Conservation (phyloP, 2,888 invertebrate species). For the Nymphalis polychloros region DNA sequence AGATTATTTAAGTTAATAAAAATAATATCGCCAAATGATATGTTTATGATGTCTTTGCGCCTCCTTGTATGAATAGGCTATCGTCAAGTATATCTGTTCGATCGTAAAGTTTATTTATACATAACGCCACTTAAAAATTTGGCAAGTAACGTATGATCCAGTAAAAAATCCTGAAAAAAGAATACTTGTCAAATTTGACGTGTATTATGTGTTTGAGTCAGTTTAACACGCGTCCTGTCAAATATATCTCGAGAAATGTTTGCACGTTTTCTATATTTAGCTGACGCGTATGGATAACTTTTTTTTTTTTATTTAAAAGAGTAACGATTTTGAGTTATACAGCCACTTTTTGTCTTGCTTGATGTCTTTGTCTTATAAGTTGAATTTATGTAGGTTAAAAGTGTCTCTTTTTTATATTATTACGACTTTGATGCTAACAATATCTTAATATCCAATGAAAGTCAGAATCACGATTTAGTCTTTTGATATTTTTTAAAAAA, state of each 20-base stretch:
- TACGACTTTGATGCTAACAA: background rate
- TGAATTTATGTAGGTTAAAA: conserved; percentile 2
- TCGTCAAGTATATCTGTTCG: too few relatives aligned
- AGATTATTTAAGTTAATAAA: too few relatives aligned
- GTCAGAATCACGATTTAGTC: background rate
- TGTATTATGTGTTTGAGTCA: conserved; percentile 46
- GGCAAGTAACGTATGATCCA: conserved; percentile 34
- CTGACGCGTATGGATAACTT: conserved; percentile 21
- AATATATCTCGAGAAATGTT: conserved; percentile 34
- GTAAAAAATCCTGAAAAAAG: conserved; percentile 32
- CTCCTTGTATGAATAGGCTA: too few relatives aligned
- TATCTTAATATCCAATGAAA: background rate
- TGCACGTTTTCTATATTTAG: conserved; percentile 25
- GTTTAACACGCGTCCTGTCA: conserved; percentile 41
- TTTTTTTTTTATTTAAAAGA: conserved; percentile 14
- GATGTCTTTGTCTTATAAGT: conserved; percentile 11
- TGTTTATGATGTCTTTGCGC: too few relatives aligned
- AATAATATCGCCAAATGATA: too few relatives aligned
- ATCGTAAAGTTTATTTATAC: too few relatives aligned
- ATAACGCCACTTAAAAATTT: conserved; percentile 31
- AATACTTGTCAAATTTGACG: conserved; percentile 42
- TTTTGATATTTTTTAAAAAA: background rate
- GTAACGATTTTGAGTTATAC: conserved; percentile 31
- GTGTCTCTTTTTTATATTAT: conserved; percentile 5
- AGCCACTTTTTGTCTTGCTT: conserved; percentile 21